Percentiles rank a stretch among this genome's conserved stretches.
phyloP scores from a whole-genome alignment of 2,797 vertebrate species.

The Micrastur ruficollis region DNA sequence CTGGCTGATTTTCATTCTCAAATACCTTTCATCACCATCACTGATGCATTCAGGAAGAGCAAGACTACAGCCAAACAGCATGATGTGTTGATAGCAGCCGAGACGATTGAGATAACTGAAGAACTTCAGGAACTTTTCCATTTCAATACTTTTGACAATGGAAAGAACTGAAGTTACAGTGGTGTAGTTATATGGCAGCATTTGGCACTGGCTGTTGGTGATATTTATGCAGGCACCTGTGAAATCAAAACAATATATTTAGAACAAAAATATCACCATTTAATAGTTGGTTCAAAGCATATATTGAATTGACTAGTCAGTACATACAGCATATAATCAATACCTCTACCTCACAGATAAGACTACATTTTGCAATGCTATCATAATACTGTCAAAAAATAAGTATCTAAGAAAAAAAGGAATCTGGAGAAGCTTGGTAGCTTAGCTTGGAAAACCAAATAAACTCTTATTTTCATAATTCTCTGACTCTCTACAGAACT shows the following conservation, averaged over 20 bases:
- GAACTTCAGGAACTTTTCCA: slow-evolving; percentile 89
- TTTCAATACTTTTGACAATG: slow-evolving; percentile 82
- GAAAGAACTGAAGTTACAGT: slow-evolving; percentile 77
- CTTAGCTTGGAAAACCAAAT: neutral
- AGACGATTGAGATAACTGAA: slow-evolving; percentile 90
- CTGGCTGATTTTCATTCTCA: slow-evolving; percentile 39
- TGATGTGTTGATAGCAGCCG: slow-evolving; percentile 91
- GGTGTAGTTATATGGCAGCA: slow-evolving; percentile 88
- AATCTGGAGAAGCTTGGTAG: neutral
- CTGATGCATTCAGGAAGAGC: slow-evolving; percentile 87
- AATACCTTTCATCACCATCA: slow-evolving; percentile 81
- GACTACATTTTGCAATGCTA: neutral
- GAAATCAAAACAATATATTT: slow-evolving; percentile 58
- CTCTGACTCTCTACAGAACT: neutral
- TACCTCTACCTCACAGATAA: neutral
- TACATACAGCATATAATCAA: neutral
- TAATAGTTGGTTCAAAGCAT: neutral
- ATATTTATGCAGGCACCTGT: slow-evolving; percentile 85
- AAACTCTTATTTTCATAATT: neutral
- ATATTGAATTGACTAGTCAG: neutral
- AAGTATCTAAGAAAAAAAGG: neutral
- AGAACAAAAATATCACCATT: neutral
- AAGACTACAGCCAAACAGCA: slow-evolving; percentile 92
- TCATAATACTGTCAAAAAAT: neutral
- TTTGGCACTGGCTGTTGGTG: slow-evolving; percentile 86